Evolutionary conservation across 30 jellyfish, hydroid and myxozoan genomes (phyloP), one percentile per base, ranked within the genome.

Genomic region (Hydractinia symbiolongicarpus): DNA sequence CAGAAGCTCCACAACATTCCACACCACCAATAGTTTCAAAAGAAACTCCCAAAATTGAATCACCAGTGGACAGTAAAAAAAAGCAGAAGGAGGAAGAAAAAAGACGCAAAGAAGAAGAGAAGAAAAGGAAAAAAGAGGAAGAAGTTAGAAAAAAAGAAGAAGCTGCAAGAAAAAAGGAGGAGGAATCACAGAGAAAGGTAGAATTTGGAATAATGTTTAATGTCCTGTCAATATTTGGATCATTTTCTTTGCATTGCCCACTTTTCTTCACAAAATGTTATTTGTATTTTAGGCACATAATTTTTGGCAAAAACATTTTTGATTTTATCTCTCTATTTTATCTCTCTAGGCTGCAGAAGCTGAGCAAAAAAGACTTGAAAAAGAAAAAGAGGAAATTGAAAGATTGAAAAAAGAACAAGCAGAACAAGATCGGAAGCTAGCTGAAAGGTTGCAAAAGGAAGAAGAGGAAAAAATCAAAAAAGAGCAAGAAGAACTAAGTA

Each of bases 21-120:
- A 72, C 55, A 16, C 74, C 52, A 13, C 74, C 74, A 7, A 64
- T 44, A n/a, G 74, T 13, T 64, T 51, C 74, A 6, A 82, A 49
- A 80, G 81, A 40, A 50, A 17, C 87, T 17, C 55, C 8, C 5
- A 75, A 77, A 15, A 67, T 79, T 66, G 73, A 75, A 67, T 30
- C 55, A 50, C 90, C 81, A 53, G 87, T 67, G 53, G 88, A 85
- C 11, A 84, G 76, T 20, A 16, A 75, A 53, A 88, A 77, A 87
- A 71, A 54, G 84, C 88, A 78, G 77, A 81, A 82, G 81, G 83
- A 89, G 52, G 85, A 79, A 17, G 53, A 69, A 58, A 76, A 86
- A 53, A 77, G 40, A 77, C 61, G 55, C 61, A 72, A 72, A 50
- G 81, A 72, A 7, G 21, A 66, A 40, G 55, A 52, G 9, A 54